Base-by-base conservation (phyloP, 2,888 invertebrate genomes). In the Automeris io region DNA sequence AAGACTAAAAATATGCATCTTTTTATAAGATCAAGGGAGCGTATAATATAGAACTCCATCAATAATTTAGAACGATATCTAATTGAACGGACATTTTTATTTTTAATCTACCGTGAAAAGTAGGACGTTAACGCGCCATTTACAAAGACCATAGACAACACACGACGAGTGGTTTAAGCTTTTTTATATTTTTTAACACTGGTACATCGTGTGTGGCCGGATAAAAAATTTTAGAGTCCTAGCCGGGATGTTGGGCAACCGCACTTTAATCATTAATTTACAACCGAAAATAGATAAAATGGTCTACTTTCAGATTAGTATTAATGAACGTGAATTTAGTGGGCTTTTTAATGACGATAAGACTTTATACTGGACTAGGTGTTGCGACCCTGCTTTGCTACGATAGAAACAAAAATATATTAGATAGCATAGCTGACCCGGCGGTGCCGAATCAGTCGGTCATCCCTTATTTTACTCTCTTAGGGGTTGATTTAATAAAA, bases 181-280 rank as follows among this genome's bases (percentile, higher is more conserved):
- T 50, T 46, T 52, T 51, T 50, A 47, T 46, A 47, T 45, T 29
- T 29, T 29, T 16, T 16, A 29, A 16, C 16, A 29, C 16, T 16
- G 29, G 29, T 41, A 34, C 75, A 39, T 54, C 70, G 73, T 77
- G 77, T 76, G 79, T 75, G 79, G 79, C 56, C 77, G 61, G 54
- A 53, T 41, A 52, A 45, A 46, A 41, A 38, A 49, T 45, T 62
- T 60, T 56, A 48, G 62, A 56, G 47, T 61, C 57, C 56, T 57
- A 51, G 43, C 46, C 59, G 67, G 61, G 65, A 67, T 66, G 68
- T 75, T 70, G 66, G 63, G 61, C 48, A 66, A 75, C 72, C 69
- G 47, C 61, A 57, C 47, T 51, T 43, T 60, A 61, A 49, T 51
- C 51, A 37, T 56, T 63, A 74, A 77, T 78, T 77, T 78, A 75